Conservation (phyloP, 2,797 vertebrate species). For the Myotis vivesi region DNA sequence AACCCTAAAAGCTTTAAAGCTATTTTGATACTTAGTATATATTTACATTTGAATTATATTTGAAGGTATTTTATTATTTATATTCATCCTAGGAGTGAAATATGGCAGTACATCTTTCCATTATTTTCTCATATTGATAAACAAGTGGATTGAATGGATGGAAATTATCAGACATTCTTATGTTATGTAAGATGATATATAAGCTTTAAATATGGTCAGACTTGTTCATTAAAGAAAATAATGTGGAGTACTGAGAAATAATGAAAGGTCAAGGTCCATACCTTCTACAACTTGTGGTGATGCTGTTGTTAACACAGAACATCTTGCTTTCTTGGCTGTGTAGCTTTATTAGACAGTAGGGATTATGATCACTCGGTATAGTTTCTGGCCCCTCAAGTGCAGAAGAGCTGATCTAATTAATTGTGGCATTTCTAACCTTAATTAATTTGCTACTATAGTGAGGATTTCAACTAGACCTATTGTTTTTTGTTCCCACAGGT, state of each 20-base stretch:
- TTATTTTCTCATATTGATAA: neutral
- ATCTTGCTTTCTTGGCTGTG: neutral
- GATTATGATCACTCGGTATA: constrained; percentile 61
- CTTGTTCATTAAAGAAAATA: neutral
- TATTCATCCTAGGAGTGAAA: neutral
- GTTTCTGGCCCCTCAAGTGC: constrained; percentile 66
- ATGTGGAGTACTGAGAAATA: neutral
- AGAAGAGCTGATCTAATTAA: constrained; percentile 75
- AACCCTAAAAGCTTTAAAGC: neutral
- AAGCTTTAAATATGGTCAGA: constrained; percentile 39
- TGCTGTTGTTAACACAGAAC: neutral
- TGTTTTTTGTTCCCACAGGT: constrained; percentile 55
- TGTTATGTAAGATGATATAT: neutral
- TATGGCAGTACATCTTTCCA: neutral
- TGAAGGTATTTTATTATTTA: neutral
- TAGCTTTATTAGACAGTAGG: constrained; percentile 58
- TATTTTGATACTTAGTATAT: neutral
- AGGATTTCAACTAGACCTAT: constrained; percentile 67
- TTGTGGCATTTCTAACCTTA: constrained; percentile 79
- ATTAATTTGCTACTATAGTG: constrained; percentile 76
- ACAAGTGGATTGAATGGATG: neutral
- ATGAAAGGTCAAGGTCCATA: neutral
- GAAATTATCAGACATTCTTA: neutral
- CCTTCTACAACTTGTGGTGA: neutral
- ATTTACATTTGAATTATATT: constrained; percentile 31